Conservation (phyloP, 2,797 vertebrate genomes). For the Gallinago stenura region DNA sequence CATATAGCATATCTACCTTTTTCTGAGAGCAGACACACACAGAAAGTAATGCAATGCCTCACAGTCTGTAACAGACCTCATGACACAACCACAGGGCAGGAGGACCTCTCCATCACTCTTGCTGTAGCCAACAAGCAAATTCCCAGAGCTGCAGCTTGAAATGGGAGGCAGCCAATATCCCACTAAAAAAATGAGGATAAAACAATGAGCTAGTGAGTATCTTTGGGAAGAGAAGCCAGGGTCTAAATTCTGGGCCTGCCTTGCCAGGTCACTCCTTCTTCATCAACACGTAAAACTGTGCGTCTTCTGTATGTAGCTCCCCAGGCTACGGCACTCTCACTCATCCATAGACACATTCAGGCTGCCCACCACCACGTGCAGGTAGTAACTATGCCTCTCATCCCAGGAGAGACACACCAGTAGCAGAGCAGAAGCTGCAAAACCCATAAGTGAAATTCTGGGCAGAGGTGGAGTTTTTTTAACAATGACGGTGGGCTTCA, state of each 20-base stretch:
- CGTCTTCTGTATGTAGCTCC: background rate
- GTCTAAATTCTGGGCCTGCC: background rate
- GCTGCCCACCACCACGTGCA: background rate
- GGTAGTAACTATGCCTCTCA: background rate
- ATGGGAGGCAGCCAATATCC: background rate
- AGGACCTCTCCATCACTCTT: background rate
- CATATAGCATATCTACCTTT: background rate
- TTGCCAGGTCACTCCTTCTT: background rate
- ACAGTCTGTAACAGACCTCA: background rate
- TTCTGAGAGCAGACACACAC: background rate
- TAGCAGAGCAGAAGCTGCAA: background rate
- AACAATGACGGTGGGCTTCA: background rate
- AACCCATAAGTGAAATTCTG: background rate
- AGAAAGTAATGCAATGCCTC: background rate
- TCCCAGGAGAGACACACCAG: background rate
- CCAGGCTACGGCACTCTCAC: background rate
- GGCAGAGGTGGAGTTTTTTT: background rate
- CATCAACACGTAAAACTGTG: background rate
- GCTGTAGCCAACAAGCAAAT: background rate
- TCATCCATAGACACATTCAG: background rate
- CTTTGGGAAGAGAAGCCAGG: background rate
- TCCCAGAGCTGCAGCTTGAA: background rate
- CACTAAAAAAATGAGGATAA: background rate
- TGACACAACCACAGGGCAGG: rapidly evolving
- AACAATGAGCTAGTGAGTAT: background rate